These are phyloP conservation scores for Hoplostethus atlanticus DNA, from an alignment of 2,797 vertebrate species.

Conservation along the genomic window DNA sequence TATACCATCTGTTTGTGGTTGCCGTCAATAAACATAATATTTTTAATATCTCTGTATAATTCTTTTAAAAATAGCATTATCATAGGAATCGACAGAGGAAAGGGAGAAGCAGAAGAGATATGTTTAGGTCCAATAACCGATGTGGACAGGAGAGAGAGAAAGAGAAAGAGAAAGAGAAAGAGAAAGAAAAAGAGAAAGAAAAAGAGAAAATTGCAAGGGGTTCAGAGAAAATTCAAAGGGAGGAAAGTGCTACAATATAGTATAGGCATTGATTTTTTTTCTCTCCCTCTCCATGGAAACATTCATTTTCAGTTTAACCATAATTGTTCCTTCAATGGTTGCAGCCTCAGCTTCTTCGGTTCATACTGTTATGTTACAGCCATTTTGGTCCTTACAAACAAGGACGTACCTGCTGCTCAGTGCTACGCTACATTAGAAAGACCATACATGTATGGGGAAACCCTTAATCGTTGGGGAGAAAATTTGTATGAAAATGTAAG, in stretches of 20 bases:
- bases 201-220: neutral
- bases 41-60: conserved; percentile 60
- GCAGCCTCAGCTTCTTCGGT: conserved; percentile 1
- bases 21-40: conserved; percentile 41
- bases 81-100: conserved; percentile 50
- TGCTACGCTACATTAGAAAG: conserved; percentile 50
- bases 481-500: conserved; percentile 14
- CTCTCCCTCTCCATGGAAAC: conserved; percentile 55
- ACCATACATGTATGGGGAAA: conserved; percentile 3
- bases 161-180: conserved; percentile 5
- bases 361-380: conserved; percentile 33
- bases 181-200: conserved; percentile 39
- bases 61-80: conserved; percentile 74
- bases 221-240: conserved; percentile 42
- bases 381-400: conserved; percentile 33
- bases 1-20: conserved; percentile 58
- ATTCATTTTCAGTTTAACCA: conserved; percentile 64
- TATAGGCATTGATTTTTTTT: conserved; percentile 60
- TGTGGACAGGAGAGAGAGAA: conserved; percentile 45
- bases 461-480: conserved; percentile 17
- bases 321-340: conserved; percentile 8
- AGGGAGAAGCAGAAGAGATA: conserved; percentile 51
- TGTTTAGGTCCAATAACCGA: conserved; percentile 66
- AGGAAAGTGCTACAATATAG: conserved; percentile 72
- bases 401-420: conserved; percentile 36